A percentile compares a stretch with the other conserved stretches of the same genome.
phyloP scores from a whole-genome alignment of 2,113 vertebrate genomes.

The Phoenicopterus ruber region DNA sequence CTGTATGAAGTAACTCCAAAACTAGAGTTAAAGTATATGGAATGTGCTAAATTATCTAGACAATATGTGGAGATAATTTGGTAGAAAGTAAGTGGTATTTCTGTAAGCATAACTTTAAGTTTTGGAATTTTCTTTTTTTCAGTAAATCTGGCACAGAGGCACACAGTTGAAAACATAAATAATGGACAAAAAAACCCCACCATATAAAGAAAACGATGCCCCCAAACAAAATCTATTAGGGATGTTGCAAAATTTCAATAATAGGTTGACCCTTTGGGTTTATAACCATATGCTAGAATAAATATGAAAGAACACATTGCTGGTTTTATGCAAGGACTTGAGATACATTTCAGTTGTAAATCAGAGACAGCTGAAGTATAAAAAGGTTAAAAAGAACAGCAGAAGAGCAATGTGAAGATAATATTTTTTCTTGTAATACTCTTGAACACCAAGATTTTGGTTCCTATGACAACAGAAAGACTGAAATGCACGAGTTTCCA shows the following conservation, averaged over 20 bases:
- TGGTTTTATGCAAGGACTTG: not conserved
- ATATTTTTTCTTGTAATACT: not conserved
- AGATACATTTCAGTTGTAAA: not conserved
- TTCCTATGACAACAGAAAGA: conserved; percentile 51
- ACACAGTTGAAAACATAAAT: not conserved
- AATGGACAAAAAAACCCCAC: not conserved
- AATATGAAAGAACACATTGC: not conserved
- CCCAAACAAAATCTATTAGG: not conserved
- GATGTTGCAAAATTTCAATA: not conserved
- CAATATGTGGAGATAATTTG: not conserved
- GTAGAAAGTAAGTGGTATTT: not conserved
- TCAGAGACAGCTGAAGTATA: not conserved
- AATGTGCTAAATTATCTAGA: not conserved
- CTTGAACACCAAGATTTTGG: conserved; percentile 17
- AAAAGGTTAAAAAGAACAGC: not conserved
- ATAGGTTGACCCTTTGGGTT: not conserved
- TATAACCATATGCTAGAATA: not conserved
- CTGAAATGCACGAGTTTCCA: conserved; percentile 1
- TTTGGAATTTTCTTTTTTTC: not conserved
- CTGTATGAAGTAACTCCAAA: not conserved
- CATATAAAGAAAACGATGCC: not conserved
- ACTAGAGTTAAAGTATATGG: not conserved
- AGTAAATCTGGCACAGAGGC: not conserved
- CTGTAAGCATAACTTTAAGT: not conserved
- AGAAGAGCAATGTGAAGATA: not conserved